phyloP scores from a whole-genome alignment of 2,113 vertebrate species.

The Lagenorhynchus albirostris region DNA sequence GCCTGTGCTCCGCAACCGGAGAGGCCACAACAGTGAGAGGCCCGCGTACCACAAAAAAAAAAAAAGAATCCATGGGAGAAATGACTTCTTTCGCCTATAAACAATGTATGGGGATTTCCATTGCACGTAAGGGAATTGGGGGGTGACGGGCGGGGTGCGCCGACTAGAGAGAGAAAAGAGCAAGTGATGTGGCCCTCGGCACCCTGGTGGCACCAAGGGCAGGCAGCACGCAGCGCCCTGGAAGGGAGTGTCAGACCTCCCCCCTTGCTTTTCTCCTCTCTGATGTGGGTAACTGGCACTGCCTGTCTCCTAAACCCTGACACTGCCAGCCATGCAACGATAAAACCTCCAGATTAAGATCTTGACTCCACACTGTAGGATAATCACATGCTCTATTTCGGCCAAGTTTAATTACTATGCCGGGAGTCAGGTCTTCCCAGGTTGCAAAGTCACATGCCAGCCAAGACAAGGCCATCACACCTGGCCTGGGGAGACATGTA shows the following conservation, averaged over 20 bases:
- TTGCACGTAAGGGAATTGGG: rapidly evolving
- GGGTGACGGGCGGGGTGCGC: rapidly evolving
- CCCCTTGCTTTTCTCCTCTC: neutral
- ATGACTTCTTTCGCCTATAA: neutral
- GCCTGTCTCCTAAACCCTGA: constrained; percentile 40
- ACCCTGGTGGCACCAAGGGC: neutral
- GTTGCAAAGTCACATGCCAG: constrained; percentile 38
- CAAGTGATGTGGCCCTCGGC: rapidly evolving
- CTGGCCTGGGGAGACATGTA: neutral
- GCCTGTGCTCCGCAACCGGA: too few relatives aligned
- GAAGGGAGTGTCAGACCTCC: neutral
- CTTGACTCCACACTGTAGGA: constrained; percentile 39
- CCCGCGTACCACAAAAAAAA: too few relatives aligned
- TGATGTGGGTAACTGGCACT: neutral
- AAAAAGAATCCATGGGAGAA: neutral
- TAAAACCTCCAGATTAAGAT: constrained; percentile 60
- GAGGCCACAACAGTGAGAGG: too few relatives aligned
- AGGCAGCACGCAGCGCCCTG: neutral
- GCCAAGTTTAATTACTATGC: constrained; percentile 7
- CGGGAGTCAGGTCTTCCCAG: constrained; percentile 47
- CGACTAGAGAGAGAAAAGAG: neutral
- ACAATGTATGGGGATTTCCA: neutral
- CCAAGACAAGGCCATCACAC: neutral
- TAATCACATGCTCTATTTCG: constrained; percentile 41
- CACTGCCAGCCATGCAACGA: neutral